These are phyloP conservation scores for Zeus faber DNA, from an alignment of 2,113 vertebrate genomes.

Conservation along the genomic window DNA sequence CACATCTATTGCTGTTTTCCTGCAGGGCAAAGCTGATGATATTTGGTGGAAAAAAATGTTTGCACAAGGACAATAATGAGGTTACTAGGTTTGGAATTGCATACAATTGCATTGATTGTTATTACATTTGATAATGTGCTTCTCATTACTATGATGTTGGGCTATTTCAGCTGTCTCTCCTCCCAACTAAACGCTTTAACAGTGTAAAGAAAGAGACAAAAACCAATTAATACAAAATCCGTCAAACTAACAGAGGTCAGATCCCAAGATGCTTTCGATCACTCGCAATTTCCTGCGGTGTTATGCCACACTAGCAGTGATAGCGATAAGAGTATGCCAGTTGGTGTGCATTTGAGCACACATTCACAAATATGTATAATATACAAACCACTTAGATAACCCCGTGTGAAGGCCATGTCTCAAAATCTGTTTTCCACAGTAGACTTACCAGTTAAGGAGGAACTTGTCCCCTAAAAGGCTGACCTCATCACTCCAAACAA, in stretches of 20 bases:
- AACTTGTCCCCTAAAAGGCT: constrained; percentile 7
- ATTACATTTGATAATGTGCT: constrained; percentile 27
- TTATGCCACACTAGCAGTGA: constrained; percentile 49
- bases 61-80: constrained; percentile 45
- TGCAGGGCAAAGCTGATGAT: neutral
- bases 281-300: constrained; percentile 65
- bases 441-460: constrained; percentile 21
- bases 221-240: constrained; percentile 73
- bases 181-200: constrained; percentile 59
- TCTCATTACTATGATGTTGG: constrained; percentile 50
- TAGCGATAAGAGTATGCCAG: constrained; percentile 56
- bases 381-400: neutral
- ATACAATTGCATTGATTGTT: constrained; percentile 34
- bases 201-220: constrained; percentile 69
- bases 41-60: constrained; percentile 29
- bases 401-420: too few species aligned
- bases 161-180: constrained; percentile 51
- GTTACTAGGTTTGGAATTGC: constrained; percentile 46
- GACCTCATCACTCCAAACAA: constrained; percentile 39
- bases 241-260: constrained; percentile 72
- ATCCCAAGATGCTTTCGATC: constrained; percentile 73
- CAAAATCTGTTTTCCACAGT: too few species aligned
- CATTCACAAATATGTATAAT: neutral
- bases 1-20: neutral
- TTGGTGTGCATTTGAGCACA: constrained; percentile 29